phyloP scores from a whole-genome alignment of 2,797 vertebrate species.

The Pempheris klunzingeri region DNA sequence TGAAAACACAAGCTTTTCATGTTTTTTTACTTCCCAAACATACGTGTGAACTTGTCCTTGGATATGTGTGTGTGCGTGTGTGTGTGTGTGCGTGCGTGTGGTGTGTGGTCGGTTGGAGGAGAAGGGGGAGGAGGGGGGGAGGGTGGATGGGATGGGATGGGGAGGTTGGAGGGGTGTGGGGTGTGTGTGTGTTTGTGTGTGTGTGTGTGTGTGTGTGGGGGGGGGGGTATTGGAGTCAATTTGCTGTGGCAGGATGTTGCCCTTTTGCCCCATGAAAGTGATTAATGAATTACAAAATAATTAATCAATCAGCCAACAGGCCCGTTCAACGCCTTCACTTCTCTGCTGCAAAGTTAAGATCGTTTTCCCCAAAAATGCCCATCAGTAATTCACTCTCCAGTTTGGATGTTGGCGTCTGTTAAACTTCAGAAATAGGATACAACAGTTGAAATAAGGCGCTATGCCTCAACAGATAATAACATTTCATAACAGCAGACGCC shows the following conservation, averaged over 20 bases:
- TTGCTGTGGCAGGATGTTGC: slow-evolving; percentile 79
- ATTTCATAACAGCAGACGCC: slow-evolving; percentile 39
- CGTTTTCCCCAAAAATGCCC: slow-evolving; percentile 23
- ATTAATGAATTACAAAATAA: slow-evolving; percentile 81
- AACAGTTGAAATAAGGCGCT: slow-evolving; percentile 48
- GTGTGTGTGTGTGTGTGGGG: not conserved
- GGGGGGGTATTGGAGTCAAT: slow-evolving; percentile 67
- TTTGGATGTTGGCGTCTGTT: slow-evolving; percentile 25
- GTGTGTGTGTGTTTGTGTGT: too few relatives aligned
- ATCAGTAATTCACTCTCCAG: slow-evolving; percentile 22
- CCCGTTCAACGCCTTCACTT: slow-evolving; percentile 29
- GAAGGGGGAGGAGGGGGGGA: not conserved
- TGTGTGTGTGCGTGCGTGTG: slow-evolving; percentile 39
- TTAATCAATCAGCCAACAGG: slow-evolving; percentile 75
- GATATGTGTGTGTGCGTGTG: slow-evolving; percentile 22
- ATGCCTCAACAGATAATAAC: slow-evolving; percentile 52
- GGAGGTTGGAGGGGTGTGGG: too few relatives aligned
- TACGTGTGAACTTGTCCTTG: slow-evolving; percentile 50
- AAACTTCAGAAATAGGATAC: slow-evolving; percentile 39
- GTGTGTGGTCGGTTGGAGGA: slow-evolving; percentile 48
- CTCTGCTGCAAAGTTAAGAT: slow-evolving; percentile 35
- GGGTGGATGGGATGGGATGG: too few relatives aligned
- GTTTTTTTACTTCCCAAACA: slow-evolving; percentile 78
- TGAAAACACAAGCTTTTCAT: slow-evolving; percentile 94
- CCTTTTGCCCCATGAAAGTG: slow-evolving; percentile 76